Evolutionary conservation across 2,797 vertebrate genomes (phyloP), one percentile per base, ranked within the genome.

Genomic region (Mareca strepera): DNA sequence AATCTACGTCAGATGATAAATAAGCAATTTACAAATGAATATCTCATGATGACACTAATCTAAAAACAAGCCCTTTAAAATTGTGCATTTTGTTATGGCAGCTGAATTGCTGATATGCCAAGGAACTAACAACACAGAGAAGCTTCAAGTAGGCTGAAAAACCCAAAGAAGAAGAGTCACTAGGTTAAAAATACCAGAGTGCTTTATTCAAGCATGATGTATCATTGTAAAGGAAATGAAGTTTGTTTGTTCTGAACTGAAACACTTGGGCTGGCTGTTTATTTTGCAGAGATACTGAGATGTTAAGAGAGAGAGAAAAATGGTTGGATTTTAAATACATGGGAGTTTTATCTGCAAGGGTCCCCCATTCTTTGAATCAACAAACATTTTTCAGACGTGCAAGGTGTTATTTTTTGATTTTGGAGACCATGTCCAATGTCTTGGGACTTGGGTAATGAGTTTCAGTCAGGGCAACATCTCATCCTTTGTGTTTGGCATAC

Each of bases 181-280:
- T 56, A 52, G 41, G 62, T 90, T 96, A 96, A 96, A 96, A 96
- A 96, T 93, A 96, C 10, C 55, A 18, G 67, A 90, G 37, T 37
- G 48, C 22, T 92, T 88, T 72, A 58, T 55, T 39, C 58, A 91
- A 86, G 55, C 2, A 0, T 72, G 48, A 81, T 92, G 28, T 29
- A n/a, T 44, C 75, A 74, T 85, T 93, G 53, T 69, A 72, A 88
- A 33, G 62, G 22, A 92, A 82, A 78, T 46, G n/a, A 76, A 84
- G 6, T 26, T 44, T 53, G 16, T 70, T 89, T 92, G 64, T 66
- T 93, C 72, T 78, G 66, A 93, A 62, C 17, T 9, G 7, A 85
- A 92, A 41, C 13, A 78, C 76, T 82, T 86, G 82, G 11, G 53
- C 48, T 82, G 26, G 8, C 35, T 74, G 17, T 18, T 17, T 55